Evolutionary conservation across 2,888 invertebrate species (phyloP).

Genomic region (Drosophila niveifrons): DNA sequence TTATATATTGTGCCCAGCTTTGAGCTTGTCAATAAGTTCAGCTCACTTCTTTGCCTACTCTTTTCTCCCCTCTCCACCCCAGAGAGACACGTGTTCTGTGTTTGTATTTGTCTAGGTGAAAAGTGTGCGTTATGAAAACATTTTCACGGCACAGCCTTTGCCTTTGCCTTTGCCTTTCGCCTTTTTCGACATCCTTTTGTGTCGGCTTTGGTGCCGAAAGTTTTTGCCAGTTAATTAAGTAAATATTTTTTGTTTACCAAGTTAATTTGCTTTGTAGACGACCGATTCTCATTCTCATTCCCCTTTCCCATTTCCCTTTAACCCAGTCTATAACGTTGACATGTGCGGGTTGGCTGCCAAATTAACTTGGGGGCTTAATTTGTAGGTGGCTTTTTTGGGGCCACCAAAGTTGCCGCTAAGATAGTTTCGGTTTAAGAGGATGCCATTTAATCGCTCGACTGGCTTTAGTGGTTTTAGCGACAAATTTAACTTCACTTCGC

Average conservation of each 20-base stretch:
- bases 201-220: conserved; percentile 60
- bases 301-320: not conserved
- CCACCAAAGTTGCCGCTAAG: conserved; percentile 27
- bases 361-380: conserved; percentile 61
- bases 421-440: conserved; percentile 37
- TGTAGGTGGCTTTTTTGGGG: conserved; percentile 39
- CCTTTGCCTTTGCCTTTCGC: conserved; percentile 1
- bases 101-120: conserved; percentile 63
- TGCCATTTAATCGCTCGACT: conserved; percentile 44
- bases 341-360: conserved; percentile 55
- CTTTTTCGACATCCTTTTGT: conserved; percentile 47
- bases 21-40: conserved; percentile 58
- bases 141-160: conserved; percentile 42
- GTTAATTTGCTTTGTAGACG: conserved; percentile 64
- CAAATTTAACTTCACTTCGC: conserved; percentile 20
- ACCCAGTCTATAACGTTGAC: conserved; percentile 49
- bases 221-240: conserved; percentile 80
- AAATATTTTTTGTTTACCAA: conserved; percentile 74
- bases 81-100: conserved; percentile 51
- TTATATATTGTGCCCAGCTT: conserved; percentile 35
- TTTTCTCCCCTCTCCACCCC: conserved; percentile 24
- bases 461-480: conserved; percentile 28
- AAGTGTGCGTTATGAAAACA: conserved; percentile 71
- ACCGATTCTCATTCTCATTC: too few species aligned
- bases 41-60: conserved; percentile 34